These are phyloP conservation scores for Porites australiensis DNA, from an alignment of 64 coral and sea anemone species.

Conservation along the genomic window DNA sequence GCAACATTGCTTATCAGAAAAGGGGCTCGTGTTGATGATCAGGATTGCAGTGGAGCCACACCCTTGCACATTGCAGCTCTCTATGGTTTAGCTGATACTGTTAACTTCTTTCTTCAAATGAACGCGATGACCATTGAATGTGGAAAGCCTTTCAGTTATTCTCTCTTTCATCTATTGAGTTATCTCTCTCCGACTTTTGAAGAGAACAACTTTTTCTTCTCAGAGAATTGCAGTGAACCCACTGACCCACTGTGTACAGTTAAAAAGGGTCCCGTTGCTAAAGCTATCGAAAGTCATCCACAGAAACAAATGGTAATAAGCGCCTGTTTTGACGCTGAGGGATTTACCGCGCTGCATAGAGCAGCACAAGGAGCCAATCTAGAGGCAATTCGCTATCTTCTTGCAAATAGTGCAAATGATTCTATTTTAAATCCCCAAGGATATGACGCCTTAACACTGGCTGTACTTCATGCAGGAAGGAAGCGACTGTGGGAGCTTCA, in stretches of 20 bases:
- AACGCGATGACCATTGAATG: background rate
- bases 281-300: no score
- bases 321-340: background rate
- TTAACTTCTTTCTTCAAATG: no score
- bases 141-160: background rate
- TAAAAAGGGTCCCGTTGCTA: background rate
- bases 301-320: no score
- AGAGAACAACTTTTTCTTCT: background rate
- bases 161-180: background rate
- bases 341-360: no score
- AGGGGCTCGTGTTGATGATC: no score
- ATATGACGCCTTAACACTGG: background rate
- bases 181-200: background rate
- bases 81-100: no score
- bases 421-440: background rate
- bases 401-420: background rate
- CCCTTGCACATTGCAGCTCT: no score
- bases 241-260: no score
- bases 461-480: background rate
- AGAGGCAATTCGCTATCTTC: background rate
- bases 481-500: no score
- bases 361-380: constrained; percentile 1
- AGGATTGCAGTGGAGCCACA: no score
- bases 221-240: background rate
- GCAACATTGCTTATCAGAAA: no score